Evolutionary conservation across 2,113 vertebrate species (phyloP).

Genomic region (Patagioenas fasciata): DNA sequence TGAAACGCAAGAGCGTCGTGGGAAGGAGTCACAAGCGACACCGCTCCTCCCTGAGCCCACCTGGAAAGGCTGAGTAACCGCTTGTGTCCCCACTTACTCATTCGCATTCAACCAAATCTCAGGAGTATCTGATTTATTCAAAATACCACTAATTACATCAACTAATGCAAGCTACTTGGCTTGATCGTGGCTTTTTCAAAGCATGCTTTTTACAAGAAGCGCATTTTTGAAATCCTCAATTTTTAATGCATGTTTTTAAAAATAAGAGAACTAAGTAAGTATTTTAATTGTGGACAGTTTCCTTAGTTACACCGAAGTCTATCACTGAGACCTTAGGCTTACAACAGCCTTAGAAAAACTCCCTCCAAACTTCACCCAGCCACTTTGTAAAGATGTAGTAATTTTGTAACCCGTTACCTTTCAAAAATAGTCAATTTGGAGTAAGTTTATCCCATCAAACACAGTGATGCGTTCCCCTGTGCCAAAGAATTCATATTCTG

Average conservation of each 20-base stretch:
- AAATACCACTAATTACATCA: neutral
- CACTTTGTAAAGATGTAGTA: neutral
- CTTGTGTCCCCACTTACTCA: neutral
- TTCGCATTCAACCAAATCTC: neutral
- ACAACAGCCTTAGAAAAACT: neutral
- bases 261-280: neutral
- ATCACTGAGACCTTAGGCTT: neutral
- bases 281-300: neutral
- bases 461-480: neutral
- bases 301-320: neutral
- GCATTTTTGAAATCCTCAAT: neutral
- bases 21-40: neutral
- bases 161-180: neutral
- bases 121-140: neutral
- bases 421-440: neutral
- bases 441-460: neutral
- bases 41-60: neutral
- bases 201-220: neutral
- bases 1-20: neutral
- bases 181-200: neutral
- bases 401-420: neutral
- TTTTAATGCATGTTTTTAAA: neutral
- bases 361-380: neutral
- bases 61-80: neutral
- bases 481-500: neutral